Percentiles rank a stretch among this genome's conserved stretches.
Conservation (phyloP, 2,888 invertebrate species). For the Abrostola triplasia region DNA sequence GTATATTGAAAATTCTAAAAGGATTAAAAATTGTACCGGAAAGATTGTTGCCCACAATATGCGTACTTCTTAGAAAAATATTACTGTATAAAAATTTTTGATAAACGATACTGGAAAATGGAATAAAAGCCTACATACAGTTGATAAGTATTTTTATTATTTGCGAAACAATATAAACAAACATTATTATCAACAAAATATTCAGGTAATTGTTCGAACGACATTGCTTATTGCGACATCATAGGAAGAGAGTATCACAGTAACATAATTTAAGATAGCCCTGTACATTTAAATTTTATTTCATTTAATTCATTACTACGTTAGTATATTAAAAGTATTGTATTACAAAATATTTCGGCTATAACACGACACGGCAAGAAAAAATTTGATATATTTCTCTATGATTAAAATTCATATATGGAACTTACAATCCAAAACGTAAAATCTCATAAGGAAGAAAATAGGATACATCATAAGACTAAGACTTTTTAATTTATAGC, state of each 20-base stretch:
- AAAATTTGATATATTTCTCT: neutral
- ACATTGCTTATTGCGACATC: slow-evolving; percentile 68
- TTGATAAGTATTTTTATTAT: slow-evolving; percentile 59
- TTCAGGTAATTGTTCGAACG: slow-evolving; percentile 67
- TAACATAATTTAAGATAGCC: slow-evolving; percentile 64
- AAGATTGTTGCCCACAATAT: no score
- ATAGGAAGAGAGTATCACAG: slow-evolving; percentile 84
- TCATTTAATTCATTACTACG: slow-evolving; percentile 10
- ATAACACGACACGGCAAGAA: slow-evolving; percentile 33
- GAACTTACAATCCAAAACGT: neutral
- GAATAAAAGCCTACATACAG: slow-evolving; percentile 54
- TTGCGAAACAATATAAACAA: slow-evolving; percentile 65
- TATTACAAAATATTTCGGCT: slow-evolving; percentile 20
- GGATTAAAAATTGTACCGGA: no score
- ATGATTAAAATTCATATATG: neutral
- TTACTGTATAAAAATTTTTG: no score
- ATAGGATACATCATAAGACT: no score
- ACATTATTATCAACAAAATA: slow-evolving; percentile 70
- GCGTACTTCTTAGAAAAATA: no score
- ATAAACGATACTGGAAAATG: slow-evolving; percentile 8
- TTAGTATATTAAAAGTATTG: slow-evolving; percentile 20
- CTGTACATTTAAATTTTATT: slow-evolving; percentile 40
- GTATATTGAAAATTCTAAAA: no score
- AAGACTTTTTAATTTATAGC: no score
- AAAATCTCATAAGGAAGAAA: no score